A percentile compares a stretch with the other conserved stretches of the same genome.
Conservation (phyloP, 2,888 invertebrate species). For the Cryptus armator region DNA sequence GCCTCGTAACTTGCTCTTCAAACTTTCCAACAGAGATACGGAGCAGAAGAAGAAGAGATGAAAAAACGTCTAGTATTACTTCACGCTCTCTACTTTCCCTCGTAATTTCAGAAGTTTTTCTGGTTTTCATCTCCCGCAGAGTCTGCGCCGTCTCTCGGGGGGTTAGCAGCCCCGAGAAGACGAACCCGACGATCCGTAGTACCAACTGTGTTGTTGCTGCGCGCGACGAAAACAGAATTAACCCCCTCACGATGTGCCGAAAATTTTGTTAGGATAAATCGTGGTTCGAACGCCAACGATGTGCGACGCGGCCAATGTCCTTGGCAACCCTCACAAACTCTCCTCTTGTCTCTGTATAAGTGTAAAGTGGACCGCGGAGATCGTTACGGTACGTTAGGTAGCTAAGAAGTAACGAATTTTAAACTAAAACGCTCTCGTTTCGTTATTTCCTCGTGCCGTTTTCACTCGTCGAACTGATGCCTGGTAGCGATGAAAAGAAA, state of each 20-base stretch:
- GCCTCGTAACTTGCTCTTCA: conserved; percentile 3
- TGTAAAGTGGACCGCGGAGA: neutral
- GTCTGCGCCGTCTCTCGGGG: neutral
- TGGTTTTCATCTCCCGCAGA: conserved; percentile 55
- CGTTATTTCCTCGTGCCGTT: neutral
- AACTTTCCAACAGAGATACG: neutral
- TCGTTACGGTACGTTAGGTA: neutral
- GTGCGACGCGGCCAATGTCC: neutral
- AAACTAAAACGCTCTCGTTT: neutral
- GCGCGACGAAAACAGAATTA: neutral
- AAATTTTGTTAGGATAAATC: neutral
- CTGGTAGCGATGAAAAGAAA: no score
- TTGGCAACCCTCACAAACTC: neutral
- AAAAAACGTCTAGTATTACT: conserved; percentile 16
- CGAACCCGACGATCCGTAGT: neutral
- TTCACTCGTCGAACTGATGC: neutral
- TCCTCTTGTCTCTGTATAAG: neutral
- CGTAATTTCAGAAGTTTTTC: conserved; percentile 60
- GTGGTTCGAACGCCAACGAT: neutral
- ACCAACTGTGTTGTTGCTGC: neutral
- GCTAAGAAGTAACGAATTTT: neutral
- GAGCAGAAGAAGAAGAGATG: neutral
- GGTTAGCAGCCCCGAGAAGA: neutral
- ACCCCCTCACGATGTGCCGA: neutral
- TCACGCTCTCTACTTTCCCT: conserved; percentile 32